phyloP scores from a whole-genome alignment of 1,140 invertebrate genomes.

The Drosophila ironensis region DNA sequence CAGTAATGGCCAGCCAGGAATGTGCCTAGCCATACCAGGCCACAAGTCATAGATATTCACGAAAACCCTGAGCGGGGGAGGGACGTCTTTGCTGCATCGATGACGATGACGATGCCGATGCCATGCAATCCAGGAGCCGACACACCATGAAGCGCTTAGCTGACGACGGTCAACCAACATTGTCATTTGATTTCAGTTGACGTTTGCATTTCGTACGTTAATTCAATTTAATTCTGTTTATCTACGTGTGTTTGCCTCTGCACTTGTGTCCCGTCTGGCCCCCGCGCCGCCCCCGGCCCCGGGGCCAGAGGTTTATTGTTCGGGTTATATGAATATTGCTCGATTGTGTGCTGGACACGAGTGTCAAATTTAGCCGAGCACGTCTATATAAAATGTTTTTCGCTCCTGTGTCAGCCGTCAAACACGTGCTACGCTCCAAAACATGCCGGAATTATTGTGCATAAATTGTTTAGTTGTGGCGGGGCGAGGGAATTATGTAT shows the following conservation, averaged over 20 bases:
- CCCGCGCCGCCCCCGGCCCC: neutral
- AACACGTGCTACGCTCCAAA: conserved; percentile 44
- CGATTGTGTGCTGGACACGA: conserved; percentile 43
- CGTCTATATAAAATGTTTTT: conserved; percentile 42
- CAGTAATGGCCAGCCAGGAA: neutral
- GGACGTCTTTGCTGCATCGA: neutral
- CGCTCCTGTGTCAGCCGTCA: conserved; percentile 25
- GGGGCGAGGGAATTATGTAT: conserved; percentile 2
- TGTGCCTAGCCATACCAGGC: conserved; percentile 1
- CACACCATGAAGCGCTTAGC: neutral
- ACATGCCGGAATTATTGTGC: conserved; percentile 10
- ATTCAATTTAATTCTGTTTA: conserved; percentile 69
- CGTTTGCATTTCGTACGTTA: conserved; percentile 71
- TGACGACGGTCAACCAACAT: conserved; percentile 37
- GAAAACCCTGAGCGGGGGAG: no score
- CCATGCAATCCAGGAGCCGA: conserved; percentile 8
- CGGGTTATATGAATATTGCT: conserved; percentile 28
- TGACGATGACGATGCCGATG: neutral
- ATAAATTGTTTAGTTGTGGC: neutral
- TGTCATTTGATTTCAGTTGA: conserved; percentile 75
- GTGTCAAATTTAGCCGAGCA: conserved; percentile 72
- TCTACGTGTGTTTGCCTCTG: conserved; percentile 4
- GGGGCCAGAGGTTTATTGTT: conserved; percentile 5
- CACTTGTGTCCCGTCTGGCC: conserved; percentile 4
- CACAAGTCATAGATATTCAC: no score